Conservation (phyloP, 2,113 vertebrate genomes). For the Petrocephalus microphthalmus region DNA sequence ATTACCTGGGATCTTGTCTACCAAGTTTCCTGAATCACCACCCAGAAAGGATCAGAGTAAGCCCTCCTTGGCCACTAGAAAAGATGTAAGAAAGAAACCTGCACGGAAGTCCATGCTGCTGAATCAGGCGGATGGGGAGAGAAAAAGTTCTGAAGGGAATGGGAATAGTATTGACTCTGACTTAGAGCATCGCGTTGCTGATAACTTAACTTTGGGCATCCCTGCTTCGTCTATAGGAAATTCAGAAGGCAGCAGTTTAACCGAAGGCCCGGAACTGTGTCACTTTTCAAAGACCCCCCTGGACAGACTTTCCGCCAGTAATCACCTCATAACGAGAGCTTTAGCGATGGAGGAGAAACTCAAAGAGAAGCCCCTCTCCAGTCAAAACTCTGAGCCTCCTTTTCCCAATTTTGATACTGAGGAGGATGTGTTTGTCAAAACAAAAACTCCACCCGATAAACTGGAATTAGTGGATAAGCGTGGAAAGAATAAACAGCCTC, state of each 20-base stretch:
- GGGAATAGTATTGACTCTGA: neutral
- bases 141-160: constrained; percentile 21
- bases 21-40: constrained; percentile 49
- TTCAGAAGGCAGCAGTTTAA: constrained; percentile 23
- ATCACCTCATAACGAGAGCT: constrained; percentile 53
- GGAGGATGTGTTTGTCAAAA: neutral
- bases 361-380: constrained; percentile 38
- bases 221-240: neutral
- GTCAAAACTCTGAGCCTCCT: constrained; percentile 21
- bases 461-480: constrained; percentile 13
- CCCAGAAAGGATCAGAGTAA: neutral
- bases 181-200: neutral
- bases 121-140: neutral
- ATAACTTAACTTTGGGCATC: neutral
- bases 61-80: neutral
- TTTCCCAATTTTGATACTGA: constrained; percentile 1
- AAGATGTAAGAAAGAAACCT: constrained; percentile 22
- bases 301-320: constrained; percentile 56
- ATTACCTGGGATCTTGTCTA: constrained; percentile 55
- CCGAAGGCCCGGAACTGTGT: neutral
- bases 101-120: neutral
- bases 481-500: constrained; percentile 25
- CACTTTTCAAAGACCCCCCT: constrained; percentile 21
- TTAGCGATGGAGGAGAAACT: constrained; percentile 48
- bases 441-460: neutral